Percentiles rank a stretch among this genome's conserved stretches.
Conservation (phyloP, 2,888 invertebrate genomes). For the Acanthosepion pharaonis region DNA sequence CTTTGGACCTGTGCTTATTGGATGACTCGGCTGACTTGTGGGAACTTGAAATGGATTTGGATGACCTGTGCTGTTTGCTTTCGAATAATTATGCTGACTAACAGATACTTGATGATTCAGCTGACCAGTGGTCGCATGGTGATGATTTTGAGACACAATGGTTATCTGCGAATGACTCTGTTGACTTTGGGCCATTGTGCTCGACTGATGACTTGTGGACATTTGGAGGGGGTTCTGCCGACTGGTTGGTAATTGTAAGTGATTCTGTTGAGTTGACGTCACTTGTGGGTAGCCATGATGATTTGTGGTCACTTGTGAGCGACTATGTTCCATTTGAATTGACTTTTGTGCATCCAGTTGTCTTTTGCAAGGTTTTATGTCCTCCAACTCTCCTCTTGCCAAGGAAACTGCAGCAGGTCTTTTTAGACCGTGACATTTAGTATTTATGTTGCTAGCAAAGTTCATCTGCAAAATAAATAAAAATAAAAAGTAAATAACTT, state of each 20-base stretch:
- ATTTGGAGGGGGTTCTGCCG: neutral
- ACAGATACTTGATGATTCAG: neutral
- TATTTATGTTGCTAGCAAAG: neutral
- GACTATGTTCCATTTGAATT: neutral
- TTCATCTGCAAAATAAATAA: neutral
- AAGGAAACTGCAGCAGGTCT: neutral
- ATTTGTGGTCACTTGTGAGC: neutral
- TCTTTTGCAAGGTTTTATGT: neutral
- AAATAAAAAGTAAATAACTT: neutral
- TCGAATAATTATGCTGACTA: neutral
- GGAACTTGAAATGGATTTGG: neutral
- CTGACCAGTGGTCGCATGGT: neutral
- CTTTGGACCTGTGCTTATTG: neutral
- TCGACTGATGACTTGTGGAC: neutral
- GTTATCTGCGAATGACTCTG: neutral
- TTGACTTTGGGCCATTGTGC: neutral
- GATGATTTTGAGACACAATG: neutral
- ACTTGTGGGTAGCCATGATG: neutral
- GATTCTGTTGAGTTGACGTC: neutral
- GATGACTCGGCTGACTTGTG: neutral
- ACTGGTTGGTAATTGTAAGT: neutral
- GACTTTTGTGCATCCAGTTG: neutral
- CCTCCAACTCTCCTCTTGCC: neutral
- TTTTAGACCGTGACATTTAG: neutral
- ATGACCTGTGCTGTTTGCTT: neutral